These are phyloP conservation scores for Acrocephalus kingi DNA, from an alignment of 2,113 vertebrate species.

Conservation along the genomic window DNA sequence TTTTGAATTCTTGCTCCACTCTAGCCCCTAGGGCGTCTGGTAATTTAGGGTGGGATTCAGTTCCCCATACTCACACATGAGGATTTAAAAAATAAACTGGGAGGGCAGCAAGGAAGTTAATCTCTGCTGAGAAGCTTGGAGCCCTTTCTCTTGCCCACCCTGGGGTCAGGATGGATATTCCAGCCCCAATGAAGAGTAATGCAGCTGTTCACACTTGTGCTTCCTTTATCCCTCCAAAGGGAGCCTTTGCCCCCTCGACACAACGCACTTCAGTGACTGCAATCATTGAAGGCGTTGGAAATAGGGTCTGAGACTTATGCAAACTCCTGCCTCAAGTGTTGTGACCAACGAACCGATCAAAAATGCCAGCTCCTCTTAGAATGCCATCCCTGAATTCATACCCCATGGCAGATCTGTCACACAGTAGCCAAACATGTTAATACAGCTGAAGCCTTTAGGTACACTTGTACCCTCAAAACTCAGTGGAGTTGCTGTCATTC, in stretches of 20 bases:
- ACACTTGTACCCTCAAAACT: constrained; percentile 53
- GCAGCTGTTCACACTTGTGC: constrained; percentile 47
- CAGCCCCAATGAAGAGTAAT: background rate
- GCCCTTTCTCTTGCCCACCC: background rate
- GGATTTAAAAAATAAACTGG: background rate
- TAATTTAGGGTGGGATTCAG: background rate
- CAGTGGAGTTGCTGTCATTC: constrained; percentile 53
- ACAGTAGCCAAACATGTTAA: constrained; percentile 55
- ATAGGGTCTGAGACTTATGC: constrained; percentile 39
- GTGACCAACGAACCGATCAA: constrained; percentile 58
- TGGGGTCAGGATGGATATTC: background rate
- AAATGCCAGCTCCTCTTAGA: constrained; percentile 69
- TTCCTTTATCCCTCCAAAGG: background rate
- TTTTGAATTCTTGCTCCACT: background rate
- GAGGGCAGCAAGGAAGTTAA: background rate
- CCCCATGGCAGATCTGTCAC: constrained; percentile 59
- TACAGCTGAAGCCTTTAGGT: constrained; percentile 66
- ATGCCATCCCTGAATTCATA: constrained; percentile 50
- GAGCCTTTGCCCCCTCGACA: constrained; percentile 22
- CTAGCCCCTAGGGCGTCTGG: background rate
- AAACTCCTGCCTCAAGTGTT: constrained; percentile 69
- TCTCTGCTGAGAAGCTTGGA: background rate
- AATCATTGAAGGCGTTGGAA: constrained; percentile 51
- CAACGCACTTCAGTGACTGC: constrained; percentile 42
- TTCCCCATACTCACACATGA: background rate